Conservation (phyloP, 2,888 invertebrate genomes). For the Limnephilus marmoratus region DNA sequence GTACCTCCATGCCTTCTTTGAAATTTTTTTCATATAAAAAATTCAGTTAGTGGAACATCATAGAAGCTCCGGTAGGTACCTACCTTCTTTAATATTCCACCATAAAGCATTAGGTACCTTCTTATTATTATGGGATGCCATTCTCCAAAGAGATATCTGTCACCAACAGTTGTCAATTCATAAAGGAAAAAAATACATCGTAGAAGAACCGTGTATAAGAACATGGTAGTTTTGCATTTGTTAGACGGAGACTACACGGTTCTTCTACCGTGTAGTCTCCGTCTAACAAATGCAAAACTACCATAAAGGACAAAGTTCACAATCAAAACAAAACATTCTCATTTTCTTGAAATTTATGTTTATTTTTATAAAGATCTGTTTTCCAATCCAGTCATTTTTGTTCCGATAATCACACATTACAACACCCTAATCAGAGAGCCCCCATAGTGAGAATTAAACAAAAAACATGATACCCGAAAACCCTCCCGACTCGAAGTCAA, state of each 20-base stretch:
- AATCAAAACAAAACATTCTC: not conserved
- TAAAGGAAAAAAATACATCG: not conserved
- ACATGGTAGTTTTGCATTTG: too few species aligned
- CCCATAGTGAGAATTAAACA: too few species aligned
- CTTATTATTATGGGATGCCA: not conserved
- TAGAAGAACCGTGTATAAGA: too few species aligned
- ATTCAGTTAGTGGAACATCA: not conserved
- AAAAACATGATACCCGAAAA: too few species aligned
- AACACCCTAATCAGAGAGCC: too few species aligned
- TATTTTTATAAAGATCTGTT: too few species aligned
- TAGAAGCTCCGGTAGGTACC: not conserved
- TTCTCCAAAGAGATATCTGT: not conserved
- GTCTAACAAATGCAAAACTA: not conserved
- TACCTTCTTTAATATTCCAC: not conserved
- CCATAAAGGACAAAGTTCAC: not conserved
- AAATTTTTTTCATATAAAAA: not conserved
- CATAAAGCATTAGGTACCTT: not conserved
- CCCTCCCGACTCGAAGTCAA: too few species aligned
- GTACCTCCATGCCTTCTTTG: not conserved
- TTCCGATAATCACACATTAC: too few species aligned
- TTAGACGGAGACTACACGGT: too few species aligned
- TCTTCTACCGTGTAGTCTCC: not conserved
- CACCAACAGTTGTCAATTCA: not conserved
- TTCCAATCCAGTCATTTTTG: too few species aligned
- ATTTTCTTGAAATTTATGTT: not conserved